phyloP scores from a whole-genome alignment of 2,888 invertebrate genomes.

The Philonicus albiceps region DNA sequence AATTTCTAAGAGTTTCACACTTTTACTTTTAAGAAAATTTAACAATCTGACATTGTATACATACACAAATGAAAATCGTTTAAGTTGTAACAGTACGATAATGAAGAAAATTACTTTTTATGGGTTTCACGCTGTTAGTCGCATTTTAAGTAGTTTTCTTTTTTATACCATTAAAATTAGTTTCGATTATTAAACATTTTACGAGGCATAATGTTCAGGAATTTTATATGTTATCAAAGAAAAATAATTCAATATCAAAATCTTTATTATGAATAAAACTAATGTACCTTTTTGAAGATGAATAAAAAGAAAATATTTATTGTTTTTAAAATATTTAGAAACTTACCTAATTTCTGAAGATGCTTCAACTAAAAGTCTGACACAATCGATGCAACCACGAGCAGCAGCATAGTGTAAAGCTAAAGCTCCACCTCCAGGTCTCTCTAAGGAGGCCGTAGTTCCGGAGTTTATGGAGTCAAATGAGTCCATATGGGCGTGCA shows the following conservation, averaged over 20 bases:
- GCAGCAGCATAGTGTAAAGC: constrained; percentile 89
- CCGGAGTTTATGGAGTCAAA: constrained; percentile 60
- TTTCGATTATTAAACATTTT: background rate
- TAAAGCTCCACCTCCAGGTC: constrained; percentile 71
- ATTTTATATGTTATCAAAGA: too few species aligned
- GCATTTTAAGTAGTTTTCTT: background rate
- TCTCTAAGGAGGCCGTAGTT: constrained; percentile 61
- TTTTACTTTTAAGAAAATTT: background rate
- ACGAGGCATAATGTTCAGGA: too few species aligned
- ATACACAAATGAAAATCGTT: background rate
- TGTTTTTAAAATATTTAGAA: too few species aligned
- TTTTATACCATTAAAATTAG: background rate
- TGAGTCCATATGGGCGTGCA: constrained; percentile 61
- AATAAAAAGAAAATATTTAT: background rate
- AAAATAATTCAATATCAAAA: too few species aligned
- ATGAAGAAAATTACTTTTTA: background rate
- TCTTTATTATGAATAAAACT: too few species aligned
- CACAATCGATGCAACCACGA: constrained; percentile 85
- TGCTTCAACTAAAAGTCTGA: constrained; percentile 79
- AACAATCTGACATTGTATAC: background rate
- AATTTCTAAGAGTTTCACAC: background rate
- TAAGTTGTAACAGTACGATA: background rate
- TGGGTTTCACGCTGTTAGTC: background rate
- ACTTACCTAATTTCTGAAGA: constrained; percentile 79
- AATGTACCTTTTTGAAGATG: background rate